Base-by-base conservation (phyloP, 2,113 vertebrate genomes). In the Pituophis catenifer region DNA sequence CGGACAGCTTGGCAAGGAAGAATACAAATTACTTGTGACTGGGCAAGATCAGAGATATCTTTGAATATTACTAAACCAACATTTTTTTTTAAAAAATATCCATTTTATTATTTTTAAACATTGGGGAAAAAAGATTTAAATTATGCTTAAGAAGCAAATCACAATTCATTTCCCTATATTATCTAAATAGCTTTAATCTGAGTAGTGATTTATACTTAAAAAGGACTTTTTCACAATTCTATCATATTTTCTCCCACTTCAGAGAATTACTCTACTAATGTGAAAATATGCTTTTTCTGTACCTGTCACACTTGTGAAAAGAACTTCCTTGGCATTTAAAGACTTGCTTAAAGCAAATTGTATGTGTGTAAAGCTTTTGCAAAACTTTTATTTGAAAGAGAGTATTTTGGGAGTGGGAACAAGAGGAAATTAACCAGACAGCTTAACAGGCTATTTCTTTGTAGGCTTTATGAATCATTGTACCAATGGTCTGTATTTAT, bases 391-490 rank as follows among this genome's bases (percentile, higher is more conserved):
- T 58, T 93, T 58, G 38, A 21, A 26, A 75, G 17, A 57, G 75
- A 57, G 11, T 81, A 48, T 89, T 89, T 38, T 29, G 53, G 53
- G 62, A 85, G 33, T 13, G 11, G 88, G 26, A 29, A 26, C 62
- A 81, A 52, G 54, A 94, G 33, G 90, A 92, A 94, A 94, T 87
- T 50, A 70, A 85, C 50, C 54, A 85, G 70, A 59, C n/a, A 3
- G 5, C 24, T 85, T 44, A 89, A 58, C 44, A 50, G 50, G 3
- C 86, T 52, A 65, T 75, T 48, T 62, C 59, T 65, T 65, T 70
- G 13, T 54, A 44, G 26, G 33, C 89, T 92, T 75, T 87, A 55
- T 55, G 91, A 92, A 90, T 87, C 93, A 90, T 38, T 48, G 88
- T 48, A 24, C 75, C 75, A 5, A 8, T 23, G 55, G 50, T 33